Evolutionary conservation across 2,113 vertebrate genomes (phyloP), one percentile per base, ranked within the genome.

Genomic region (Emydura subglobosa): DNA sequence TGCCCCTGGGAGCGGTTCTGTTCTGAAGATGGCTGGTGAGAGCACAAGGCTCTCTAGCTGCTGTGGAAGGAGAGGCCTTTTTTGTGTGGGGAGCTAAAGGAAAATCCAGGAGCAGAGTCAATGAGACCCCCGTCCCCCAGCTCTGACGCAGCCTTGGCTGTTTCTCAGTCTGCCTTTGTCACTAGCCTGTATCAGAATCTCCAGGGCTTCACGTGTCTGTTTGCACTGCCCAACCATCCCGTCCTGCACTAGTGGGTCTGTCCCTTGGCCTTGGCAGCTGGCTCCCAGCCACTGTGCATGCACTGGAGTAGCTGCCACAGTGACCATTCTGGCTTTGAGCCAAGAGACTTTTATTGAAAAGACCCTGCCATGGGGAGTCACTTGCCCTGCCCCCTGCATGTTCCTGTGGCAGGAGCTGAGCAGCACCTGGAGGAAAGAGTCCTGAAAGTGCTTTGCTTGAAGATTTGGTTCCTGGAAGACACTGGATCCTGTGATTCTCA

Each of bases 301-400:
- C 34, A 22, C 17, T 10, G 34, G 34, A 68, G 7, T 16, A 82
- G 5, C 24, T 12, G 7, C 85, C 11, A 25, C 76, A 54, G 19
- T 14, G 21, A 80, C 85, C 10, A 79, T 1, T 3, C 80, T 93
- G 94, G 49, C 65, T 91, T 97, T 92, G 83, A 97, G 93, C 94
- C 89, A 97, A 94, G 94, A 96, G 95, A 86, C 94, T 96, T 97
- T 97, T 97, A 97, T 96, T 97, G 93, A 96, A 96, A 96, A 95
- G 92, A 91, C 92, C 84, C 87, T 92, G 54, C 87, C 42, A 50
- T 92, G 90, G 57, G 79, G 89, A 82, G 31, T 79, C 0, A 0
- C 34, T 89, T 57, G 68, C 87, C 44, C 78, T 47, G 11, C 68
- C 92, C 91, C 79, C 78, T 86, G 39, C 54, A 49, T 14, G 0